Evolutionary conservation across 2,797 vertebrate species (phyloP).

Genomic region (Oophaga sylvatica): DNA sequence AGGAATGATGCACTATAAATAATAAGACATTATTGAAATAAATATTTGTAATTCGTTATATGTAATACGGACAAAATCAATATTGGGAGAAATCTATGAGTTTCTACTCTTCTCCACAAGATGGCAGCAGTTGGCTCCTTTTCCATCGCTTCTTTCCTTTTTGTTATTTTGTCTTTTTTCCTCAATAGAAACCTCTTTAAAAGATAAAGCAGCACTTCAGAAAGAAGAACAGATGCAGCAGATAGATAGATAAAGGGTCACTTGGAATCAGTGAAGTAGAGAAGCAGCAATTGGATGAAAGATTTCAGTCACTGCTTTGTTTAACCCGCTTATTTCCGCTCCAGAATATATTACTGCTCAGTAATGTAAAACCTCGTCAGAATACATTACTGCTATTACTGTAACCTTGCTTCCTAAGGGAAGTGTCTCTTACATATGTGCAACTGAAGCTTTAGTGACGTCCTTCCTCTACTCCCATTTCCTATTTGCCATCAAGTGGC

Average conservation of each 20-base stretch:
- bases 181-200: slow-evolving; percentile 28
- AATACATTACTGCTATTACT: neutral
- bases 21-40: too few relatives aligned
- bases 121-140: slow-evolving; percentile 20
- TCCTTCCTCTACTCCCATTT: neutral
- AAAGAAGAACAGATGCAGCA: slow-evolving; percentile 42
- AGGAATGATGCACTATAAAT: too few relatives aligned
- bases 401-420: neutral
- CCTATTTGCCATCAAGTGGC: too few relatives aligned
- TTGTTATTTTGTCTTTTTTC: slow-evolving; percentile 21
- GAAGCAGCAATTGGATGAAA: neutral
- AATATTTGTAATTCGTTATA: neutral
- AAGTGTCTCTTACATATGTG: neutral
- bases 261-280: slow-evolving; percentile 30
- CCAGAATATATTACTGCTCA: neutral
- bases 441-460: neutral
- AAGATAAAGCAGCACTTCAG: slow-evolving; percentile 43
- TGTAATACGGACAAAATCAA: neutral
- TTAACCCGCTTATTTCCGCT: slow-evolving; percentile 21
- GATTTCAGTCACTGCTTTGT: neutral
- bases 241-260: slow-evolving; percentile 45
- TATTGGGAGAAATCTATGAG: neutral
- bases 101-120: slow-evolving; percentile 16
- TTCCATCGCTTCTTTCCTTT: neutral
- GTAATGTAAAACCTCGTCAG: neutral